Evolutionary conservation across 2,113 vertebrate species (phyloP).

Genomic region (Lanius collurio): DNA sequence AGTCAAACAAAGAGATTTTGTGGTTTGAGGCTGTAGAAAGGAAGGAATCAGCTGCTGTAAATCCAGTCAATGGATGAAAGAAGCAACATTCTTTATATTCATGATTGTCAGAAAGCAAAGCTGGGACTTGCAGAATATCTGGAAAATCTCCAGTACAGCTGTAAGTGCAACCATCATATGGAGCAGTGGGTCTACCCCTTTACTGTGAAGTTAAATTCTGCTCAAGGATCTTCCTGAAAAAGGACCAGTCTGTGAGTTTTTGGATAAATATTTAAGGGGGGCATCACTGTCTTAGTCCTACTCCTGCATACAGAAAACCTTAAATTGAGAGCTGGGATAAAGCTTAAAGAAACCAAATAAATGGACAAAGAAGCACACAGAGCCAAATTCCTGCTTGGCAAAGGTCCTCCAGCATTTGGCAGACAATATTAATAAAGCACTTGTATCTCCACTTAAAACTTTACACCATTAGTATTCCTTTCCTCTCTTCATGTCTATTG

Average conservation of each 20-base stretch:
- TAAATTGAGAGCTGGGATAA: background rate
- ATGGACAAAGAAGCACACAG: background rate
- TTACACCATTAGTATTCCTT: background rate
- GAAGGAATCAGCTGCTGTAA: background rate
- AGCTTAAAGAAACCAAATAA: background rate
- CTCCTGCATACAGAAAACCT: background rate
- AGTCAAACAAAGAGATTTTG: background rate
- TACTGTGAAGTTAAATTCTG: background rate
- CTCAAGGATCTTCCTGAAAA: background rate
- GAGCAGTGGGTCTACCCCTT: background rate
- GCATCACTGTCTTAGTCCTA: background rate
- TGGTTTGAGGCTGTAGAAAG: background rate
- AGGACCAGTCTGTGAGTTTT: background rate
- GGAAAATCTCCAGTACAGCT: background rate
- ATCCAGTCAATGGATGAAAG: background rate
- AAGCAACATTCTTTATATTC: background rate
- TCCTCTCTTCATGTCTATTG: background rate
- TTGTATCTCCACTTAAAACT: background rate
- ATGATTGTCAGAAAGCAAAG: background rate
- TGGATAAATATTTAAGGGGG: background rate
- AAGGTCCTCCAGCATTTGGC: background rate
- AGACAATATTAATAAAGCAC: background rate
- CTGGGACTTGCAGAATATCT: background rate
- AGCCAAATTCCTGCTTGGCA: conserved; percentile 39
- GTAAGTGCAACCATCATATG: background rate